Conservation (phyloP, 2,797 vertebrate species). For the Smutsia gigantea region DNA sequence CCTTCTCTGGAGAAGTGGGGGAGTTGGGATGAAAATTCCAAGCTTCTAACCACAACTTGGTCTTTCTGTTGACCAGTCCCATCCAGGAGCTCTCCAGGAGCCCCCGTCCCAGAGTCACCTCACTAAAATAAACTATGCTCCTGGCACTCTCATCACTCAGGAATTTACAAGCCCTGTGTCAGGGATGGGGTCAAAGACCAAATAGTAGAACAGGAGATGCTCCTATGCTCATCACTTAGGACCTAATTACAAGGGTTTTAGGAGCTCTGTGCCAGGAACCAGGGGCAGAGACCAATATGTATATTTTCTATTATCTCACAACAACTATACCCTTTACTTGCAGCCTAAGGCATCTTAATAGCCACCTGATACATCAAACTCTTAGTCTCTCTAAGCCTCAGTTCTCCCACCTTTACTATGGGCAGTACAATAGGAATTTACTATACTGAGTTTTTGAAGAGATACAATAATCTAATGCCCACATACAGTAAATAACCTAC, state of each 20-base stretch:
- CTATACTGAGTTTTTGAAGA: background rate
- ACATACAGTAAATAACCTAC: background rate
- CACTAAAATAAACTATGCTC: background rate
- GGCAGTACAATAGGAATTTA: background rate
- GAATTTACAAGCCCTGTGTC: background rate
- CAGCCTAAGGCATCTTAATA: background rate
- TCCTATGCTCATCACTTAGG: background rate
- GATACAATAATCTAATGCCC: background rate
- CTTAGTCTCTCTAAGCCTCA: background rate
- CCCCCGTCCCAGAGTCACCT: background rate
- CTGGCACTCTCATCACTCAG: background rate
- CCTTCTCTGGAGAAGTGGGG: background rate
- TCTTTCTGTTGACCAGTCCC: background rate
- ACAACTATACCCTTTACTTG: background rate
- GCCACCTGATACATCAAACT: background rate
- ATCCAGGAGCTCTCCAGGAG: background rate
- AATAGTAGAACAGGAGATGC: background rate
- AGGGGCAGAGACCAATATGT: background rate
- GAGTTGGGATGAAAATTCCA: background rate
- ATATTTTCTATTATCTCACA: constrained; percentile 1
- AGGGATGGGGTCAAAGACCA: background rate
- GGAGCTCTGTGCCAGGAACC: background rate
- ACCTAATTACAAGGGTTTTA: background rate
- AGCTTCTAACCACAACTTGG: background rate
- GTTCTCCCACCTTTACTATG: background rate